Conservation (phyloP, 2,888 invertebrate genomes). For the Pristionchus fissidentatus region DNA sequence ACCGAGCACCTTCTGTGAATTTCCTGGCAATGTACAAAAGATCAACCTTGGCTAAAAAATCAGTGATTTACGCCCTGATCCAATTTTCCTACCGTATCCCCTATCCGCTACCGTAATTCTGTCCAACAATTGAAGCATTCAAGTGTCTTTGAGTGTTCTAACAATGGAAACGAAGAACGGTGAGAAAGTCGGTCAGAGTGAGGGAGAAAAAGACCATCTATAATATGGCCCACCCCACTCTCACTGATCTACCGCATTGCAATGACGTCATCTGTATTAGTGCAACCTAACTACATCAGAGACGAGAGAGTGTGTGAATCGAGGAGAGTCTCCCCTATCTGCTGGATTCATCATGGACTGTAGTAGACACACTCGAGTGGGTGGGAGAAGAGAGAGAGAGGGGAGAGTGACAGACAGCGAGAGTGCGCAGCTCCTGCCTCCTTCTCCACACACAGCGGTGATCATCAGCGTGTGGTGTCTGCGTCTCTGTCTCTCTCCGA, state of each 20-base stretch:
- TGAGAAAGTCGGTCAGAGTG: slow-evolving; percentile 15
- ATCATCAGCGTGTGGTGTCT: not conserved
- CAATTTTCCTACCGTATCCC: not conserved
- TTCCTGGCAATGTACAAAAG: too few relatives aligned
- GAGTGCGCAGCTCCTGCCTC: slow-evolving; percentile 13
- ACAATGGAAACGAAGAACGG: not conserved
- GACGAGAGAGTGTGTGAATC: slow-evolving; percentile 38
- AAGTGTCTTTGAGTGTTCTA: not conserved
- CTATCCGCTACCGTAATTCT: not conserved
- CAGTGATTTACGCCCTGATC: not conserved
- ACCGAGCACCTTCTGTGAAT: too few relatives aligned
- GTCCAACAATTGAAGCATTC: too few relatives aligned
- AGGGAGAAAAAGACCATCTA: not conserved
- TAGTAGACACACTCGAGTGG: too few relatives aligned
- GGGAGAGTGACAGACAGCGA: not conserved
- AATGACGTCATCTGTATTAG: slow-evolving; percentile 43
- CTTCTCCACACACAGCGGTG: not conserved
- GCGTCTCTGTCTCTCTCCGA: slow-evolving; percentile 12
- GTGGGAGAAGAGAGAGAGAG: not conserved
- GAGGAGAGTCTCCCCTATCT: not conserved
- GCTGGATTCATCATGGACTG: too few relatives aligned
- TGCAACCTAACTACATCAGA: not conserved
- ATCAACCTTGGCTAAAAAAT: not conserved
- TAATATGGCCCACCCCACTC: not conserved
- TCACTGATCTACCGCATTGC: slow-evolving; percentile 50